Conservation (phyloP, 2,888 invertebrate species). For the Schizotus pectinicornis region DNA sequence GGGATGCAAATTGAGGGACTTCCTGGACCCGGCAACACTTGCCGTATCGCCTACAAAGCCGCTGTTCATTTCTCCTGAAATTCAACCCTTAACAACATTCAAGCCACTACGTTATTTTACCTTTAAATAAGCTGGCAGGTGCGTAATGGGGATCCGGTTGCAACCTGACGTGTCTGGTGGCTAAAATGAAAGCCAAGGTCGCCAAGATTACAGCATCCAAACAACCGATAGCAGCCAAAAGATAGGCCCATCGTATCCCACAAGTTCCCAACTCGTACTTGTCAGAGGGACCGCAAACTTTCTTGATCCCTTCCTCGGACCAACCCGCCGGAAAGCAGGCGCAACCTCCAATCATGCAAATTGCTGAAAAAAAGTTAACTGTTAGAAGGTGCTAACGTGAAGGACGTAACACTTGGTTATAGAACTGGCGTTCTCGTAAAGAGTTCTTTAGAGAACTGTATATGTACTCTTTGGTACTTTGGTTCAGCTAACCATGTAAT, state of each 20-base stretch:
- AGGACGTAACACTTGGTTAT: background rate
- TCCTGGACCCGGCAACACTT: constrained; percentile 81
- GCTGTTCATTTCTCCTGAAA: constrained; percentile 85
- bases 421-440: too few relatives aligned
- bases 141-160: constrained; percentile 81
- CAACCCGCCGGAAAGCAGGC: constrained; percentile 91
- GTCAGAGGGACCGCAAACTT: constrained; percentile 83
- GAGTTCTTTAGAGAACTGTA: too few relatives aligned
- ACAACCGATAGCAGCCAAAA: constrained; percentile 89
- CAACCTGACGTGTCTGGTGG: constrained; percentile 84
- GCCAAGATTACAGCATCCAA: constrained; percentile 86
- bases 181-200: constrained; percentile 90
- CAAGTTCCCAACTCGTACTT: constrained; percentile 83
- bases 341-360: constrained; percentile 87
- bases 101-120: constrained; percentile 36
- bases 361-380: constrained; percentile 71
- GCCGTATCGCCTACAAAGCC: constrained; percentile 86
- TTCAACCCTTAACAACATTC: constrained; percentile 40
- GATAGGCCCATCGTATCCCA: constrained; percentile 91
- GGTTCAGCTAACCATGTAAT: too few relatives aligned
- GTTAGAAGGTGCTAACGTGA: constrained; percentile 18
- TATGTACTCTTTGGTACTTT: too few relatives aligned
- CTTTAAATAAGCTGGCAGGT: constrained; percentile 63
- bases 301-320: constrained; percentile 81
- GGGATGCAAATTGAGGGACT: constrained; percentile 85